These are phyloP conservation scores for Erynnis tages DNA, from an alignment of 2,888 invertebrate species.

Conservation along the genomic window DNA sequence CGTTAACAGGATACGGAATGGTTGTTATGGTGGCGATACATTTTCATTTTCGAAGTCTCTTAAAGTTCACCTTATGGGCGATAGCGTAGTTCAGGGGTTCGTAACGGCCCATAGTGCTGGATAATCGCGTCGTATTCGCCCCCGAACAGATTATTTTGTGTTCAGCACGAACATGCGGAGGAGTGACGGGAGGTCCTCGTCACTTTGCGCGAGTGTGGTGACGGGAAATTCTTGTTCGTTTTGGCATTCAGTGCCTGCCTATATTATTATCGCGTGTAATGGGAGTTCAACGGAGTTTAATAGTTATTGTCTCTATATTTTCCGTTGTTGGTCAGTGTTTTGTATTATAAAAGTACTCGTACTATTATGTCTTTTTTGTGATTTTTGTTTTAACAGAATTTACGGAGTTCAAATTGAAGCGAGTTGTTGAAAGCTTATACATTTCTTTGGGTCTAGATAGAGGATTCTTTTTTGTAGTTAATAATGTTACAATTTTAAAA, in stretches of 20 bases:
- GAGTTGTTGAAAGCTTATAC: no score
- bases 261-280: conserved; percentile 19
- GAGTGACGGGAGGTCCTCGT: neutral
- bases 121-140: conserved; percentile 19
- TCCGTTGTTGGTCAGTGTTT: no score
- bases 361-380: no score
- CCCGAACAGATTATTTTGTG: conserved; percentile 19
- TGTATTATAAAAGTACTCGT: no score
- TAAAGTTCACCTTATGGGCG: conserved; percentile 28
- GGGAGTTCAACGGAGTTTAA: conserved; percentile 7
- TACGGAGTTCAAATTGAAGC: no score
- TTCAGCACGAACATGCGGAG: conserved; percentile 6
- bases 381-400: no score
- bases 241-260: neutral
- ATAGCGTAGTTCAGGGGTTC: conserved; percentile 21
- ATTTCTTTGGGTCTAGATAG: no score
- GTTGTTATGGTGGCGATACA: conserved; percentile 28
- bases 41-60: conserved; percentile 30
- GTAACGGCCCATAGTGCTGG: conserved; percentile 20
- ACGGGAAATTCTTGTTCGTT: conserved; percentile 6
- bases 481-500: no score
- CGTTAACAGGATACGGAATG: conserved; percentile 20
- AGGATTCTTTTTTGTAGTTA: no score
- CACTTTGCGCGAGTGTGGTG: neutral
- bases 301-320: no score